Evolutionary conservation across 2,113 vertebrate species (phyloP), one percentile per base, ranked within the genome.

Genomic region (Mus pahari): DNA sequence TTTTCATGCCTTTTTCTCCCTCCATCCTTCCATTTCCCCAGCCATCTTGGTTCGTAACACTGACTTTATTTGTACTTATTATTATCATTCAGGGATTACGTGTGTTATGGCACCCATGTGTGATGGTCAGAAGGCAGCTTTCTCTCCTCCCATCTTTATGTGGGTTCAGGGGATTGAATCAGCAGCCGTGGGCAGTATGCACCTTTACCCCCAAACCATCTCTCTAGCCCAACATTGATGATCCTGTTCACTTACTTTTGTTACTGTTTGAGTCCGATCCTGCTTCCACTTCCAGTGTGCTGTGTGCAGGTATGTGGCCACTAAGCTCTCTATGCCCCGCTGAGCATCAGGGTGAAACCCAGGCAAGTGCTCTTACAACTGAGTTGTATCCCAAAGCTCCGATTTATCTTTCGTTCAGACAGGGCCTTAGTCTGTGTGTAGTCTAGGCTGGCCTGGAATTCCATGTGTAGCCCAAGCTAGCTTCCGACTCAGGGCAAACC

Each of bases 11-110:
- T n/a, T 39, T 70, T 22, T 64, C 10, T 8, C 16, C n/a, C 19
- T 26, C 10, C 33, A 9, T 36, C 28, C 86, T 88, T 36, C n/a
- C 0, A 0, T 55, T 60, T 48, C 50, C 14, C 50, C 0, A 0
- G 4, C 64, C 74, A 31, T n/a, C 74, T 45, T 31, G 5, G 8
- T 10, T 90, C 58, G 3, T 39, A 8, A 1, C 36, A 0, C 9
- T 50, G 74, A 39, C 31, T 26, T 83, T 42, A 62, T 68, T 33
- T 20, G 19, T 33, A 64, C 60, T 84, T 45, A 64, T 5, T 33
- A 39, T 39, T 82, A 12, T 12, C 6, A 16, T 14, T 42, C 9
- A 19, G n/a, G 58, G n/a, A 55, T 8, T 42, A 6, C 8, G 1
- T 33, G 39, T 45, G 39, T 10, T 26, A 19, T 10, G 26, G 39